phyloP scores from a whole-genome alignment of 2,797 vertebrate genomes.

The Sebastolobus altivelis region DNA sequence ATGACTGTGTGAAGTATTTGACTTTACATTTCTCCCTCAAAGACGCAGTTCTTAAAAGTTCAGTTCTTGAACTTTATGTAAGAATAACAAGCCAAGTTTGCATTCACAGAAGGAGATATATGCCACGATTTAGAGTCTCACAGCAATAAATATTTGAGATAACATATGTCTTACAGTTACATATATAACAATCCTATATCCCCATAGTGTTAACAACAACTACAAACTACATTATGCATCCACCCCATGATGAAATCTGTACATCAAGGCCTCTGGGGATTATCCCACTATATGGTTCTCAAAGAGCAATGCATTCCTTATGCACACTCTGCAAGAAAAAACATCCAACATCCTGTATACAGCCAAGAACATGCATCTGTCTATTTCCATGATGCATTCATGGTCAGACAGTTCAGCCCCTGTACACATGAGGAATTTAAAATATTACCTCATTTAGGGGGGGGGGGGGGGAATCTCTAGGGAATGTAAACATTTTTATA shows the following conservation, averaged over 20 bases:
- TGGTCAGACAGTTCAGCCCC: conserved; percentile 1
- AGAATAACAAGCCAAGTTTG: neutral
- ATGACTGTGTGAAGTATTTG: neutral
- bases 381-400: conserved; percentile 28
- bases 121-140: conserved; percentile 2
- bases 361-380: conserved; percentile 40
- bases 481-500: neutral
- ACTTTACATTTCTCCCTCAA: conserved; percentile 2
- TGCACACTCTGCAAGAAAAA: conserved; percentile 40
- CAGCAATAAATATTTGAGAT: conserved; percentile 15
- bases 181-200: neutral
- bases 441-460: neutral
- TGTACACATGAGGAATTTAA: neutral
- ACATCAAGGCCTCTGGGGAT: neutral
- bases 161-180: neutral
- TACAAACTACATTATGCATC: neutral
- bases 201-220: neutral
- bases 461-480: neutral
- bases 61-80: neutral
- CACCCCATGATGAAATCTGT: neutral
- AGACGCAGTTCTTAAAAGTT: neutral
- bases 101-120: neutral
- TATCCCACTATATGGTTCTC: neutral
- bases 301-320: conserved; percentile 21
- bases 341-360: conserved; percentile 5